Percentiles rank a stretch among this genome's conserved stretches.
phyloP scores from a whole-genome alignment of 1,140 invertebrate species.

The Bactericera cockerelli region DNA sequence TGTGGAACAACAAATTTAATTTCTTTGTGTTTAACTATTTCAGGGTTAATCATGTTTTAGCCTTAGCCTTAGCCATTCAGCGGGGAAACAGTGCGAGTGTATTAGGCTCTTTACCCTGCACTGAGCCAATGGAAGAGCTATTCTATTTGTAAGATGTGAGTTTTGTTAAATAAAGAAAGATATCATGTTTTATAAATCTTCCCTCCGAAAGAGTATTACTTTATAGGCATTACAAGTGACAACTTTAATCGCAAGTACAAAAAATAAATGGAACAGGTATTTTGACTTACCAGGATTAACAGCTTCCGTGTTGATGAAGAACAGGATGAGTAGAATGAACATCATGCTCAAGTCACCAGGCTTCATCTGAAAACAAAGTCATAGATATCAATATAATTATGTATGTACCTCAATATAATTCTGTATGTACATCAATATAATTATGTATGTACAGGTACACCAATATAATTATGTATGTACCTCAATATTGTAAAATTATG shows the following conservation, averaged over 20 bases:
- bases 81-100: no score
- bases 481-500: no score
- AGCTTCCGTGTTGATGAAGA: not conserved
- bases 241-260: not conserved
- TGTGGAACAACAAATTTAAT: not conserved
- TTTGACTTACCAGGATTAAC: conserved; percentile 5
- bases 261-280: not conserved
- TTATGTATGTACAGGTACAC: no score
- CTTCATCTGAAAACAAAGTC: no score
- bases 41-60: not conserved
- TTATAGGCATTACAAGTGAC: not conserved
- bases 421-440: no score
- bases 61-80: not conserved
- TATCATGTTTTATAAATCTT: not conserved
- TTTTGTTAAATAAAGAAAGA: no score
- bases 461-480: no score
- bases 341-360: not conserved
- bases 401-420: no score
- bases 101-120: no score
- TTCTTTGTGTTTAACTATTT: not conserved
- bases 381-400: no score
- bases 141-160: no score
- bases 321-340: not conserved
- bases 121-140: no score
- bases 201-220: not conserved